Percentiles rank a stretch among this genome's conserved stretches.
phyloP scores from a whole-genome alignment of 2,113 vertebrate species.

The Orthonyx spaldingii region DNA sequence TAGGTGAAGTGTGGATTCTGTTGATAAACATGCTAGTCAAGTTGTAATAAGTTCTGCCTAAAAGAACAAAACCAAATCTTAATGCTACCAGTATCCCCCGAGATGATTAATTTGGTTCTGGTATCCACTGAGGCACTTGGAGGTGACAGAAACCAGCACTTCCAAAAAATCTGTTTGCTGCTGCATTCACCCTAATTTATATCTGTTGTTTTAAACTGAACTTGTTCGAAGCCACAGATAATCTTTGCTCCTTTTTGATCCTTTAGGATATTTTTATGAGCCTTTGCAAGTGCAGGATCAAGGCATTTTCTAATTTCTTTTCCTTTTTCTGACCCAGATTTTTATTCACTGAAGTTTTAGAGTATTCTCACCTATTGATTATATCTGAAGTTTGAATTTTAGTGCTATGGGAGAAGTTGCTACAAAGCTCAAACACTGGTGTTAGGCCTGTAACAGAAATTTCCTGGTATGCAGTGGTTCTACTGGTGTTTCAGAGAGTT shows the following conservation, averaged over 20 bases:
- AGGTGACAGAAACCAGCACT: background rate
- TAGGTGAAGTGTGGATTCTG: background rate
- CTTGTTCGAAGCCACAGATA: background rate
- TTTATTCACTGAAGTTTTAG: background rate
- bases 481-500: background rate
- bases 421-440: background rate
- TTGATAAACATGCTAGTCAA: background rate
- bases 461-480: background rate
- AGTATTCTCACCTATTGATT: background rate
- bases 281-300: background rate
- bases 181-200: background rate
- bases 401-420: background rate
- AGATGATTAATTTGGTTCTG: background rate
- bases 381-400: background rate
- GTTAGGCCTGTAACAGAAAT: background rate
- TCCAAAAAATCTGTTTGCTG: background rate
- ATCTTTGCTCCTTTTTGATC: background rate
- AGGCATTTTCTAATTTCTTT: background rate
- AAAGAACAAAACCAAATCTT: background rate
- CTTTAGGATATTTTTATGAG: background rate
- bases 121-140: accelerated
- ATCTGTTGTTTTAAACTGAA: background rate
- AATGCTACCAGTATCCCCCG: accelerated
- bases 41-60: background rate
- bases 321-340: background rate